Evolutionary conservation across 1,140 invertebrate species (phyloP), one percentile per base, ranked within the genome.

Genomic region (Nebria ingens): DNA sequence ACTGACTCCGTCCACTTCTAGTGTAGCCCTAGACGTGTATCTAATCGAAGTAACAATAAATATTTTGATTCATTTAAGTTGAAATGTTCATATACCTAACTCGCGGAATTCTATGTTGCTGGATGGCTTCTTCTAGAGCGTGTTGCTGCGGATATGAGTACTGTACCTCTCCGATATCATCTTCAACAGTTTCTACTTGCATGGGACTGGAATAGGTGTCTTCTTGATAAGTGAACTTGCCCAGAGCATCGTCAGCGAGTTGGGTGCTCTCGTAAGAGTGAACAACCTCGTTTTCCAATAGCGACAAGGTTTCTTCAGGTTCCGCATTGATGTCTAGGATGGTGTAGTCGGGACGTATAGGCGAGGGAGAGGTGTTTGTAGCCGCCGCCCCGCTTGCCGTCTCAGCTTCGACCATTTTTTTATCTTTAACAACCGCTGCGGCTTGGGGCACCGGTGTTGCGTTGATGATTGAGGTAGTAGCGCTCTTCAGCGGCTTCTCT

Each of bases 21-120:
- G 22, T 17, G 29, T 55, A 17, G 42, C 21, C n/a, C 54, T n/a
- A 13, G 40, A 49, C n/a, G 54, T 55, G 23, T 19, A 55, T 21
- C 42, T 55, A 17, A 19, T n/a, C n/a, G n/a, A n/a, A n/a, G n/a
- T n/a, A n/a, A n/a, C n/a, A n/a, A n/a, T n/a, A n/a, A n/a, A n/a
- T n/a, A n/a, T n/a, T n/a, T n/a, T n/a, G n/a, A n/a, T n/a, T n/a
- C n/a, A n/a, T n/a, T n/a, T n/a, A n/a, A n/a, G n/a, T n/a, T n/a
- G n/a, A n/a, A n/a, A n/a, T n/a, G n/a, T n/a, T n/a, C n/a, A n/a
- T n/a, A n/a, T n/a, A n/a, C n/a, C n/a, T n/a, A n/a, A n/a, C n/a
- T 34, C 25, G 6, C 25, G 25, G 25, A 6, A 34, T 6, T 9
- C 25, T 6, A 9, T n/a, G 6, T 6, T 6, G 6, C n/a, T 34